These are phyloP conservation scores for Eristalis intricaria DNA, from an alignment of 2,888 invertebrate genomes.

Conservation along the genomic window DNA sequence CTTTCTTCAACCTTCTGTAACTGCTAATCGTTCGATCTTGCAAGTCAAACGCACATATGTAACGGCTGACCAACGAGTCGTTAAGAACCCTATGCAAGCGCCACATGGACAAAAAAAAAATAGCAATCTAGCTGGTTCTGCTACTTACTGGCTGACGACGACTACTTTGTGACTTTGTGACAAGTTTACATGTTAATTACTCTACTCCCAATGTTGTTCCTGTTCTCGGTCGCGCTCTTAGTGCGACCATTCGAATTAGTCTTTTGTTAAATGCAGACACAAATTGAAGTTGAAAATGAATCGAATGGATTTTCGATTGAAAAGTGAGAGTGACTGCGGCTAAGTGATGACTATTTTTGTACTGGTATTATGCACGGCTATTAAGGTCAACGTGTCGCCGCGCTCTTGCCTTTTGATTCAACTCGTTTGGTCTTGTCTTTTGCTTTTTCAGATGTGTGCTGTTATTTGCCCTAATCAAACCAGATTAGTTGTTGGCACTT, in stretches of 20 bases:
- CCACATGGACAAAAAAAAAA: constrained; percentile 43
- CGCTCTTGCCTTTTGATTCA: neutral
- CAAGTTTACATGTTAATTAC: neutral
- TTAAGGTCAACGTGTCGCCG: constrained; percentile 58
- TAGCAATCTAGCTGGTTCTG: neutral
- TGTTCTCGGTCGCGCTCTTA: no score
- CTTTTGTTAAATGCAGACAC: no score
- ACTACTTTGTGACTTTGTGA: no score
- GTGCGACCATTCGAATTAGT: no score
- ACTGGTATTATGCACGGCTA: constrained; percentile 4
- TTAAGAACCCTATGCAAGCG: constrained; percentile 3
- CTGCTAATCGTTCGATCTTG: constrained; percentile 1
- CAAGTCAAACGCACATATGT: neutral
- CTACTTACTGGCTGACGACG: no score
- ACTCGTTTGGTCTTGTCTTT: neutral
- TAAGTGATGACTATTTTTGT: neutral
- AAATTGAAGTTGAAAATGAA: neutral
- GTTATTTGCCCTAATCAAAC: neutral
- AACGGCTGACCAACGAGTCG: neutral
- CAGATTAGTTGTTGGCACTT: neutral
- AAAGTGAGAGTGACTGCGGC: constrained; percentile 58
- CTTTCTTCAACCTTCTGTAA: neutral
- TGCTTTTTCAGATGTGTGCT: neutral
- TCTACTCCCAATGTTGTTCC: neutral
- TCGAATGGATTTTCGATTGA: constrained; percentile 6